A percentile compares a stretch with the other conserved stretches of the same genome.
Evolutionary conservation across 2,888 invertebrate species (phyloP).

Genomic region (Melieria picta): DNA sequence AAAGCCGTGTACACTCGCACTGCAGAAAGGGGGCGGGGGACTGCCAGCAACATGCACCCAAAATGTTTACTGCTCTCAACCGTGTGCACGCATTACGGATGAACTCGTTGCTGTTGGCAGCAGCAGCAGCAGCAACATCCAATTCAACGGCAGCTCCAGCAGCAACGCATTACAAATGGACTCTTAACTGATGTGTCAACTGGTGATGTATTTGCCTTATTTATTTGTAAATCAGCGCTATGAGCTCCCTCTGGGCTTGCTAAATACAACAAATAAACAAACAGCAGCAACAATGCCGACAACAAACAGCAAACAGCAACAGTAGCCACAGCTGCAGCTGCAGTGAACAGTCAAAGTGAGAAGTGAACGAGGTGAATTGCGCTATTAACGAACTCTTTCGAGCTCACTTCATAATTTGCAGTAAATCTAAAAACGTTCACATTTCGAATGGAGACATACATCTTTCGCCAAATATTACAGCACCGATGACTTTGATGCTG

Average conservation of each 20-base stretch:
- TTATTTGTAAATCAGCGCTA: conserved; percentile 8
- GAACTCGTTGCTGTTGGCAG: conserved; percentile 36
- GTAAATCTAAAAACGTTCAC: too few relatives aligned
- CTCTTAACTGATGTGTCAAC: conserved; percentile 21
- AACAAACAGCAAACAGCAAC: not conserved
- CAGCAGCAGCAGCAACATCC: conserved; percentile 4
- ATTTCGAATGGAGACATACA: too few relatives aligned
- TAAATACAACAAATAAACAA: not conserved
- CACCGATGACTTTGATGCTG: too few relatives aligned
- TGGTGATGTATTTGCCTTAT: conserved; percentile 24
- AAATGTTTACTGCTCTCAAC: conserved; percentile 1
- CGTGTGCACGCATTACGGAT: conserved; percentile 17
- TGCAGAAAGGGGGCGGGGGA: too few relatives aligned
- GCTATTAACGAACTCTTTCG: too few relatives aligned
- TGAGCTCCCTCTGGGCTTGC: not conserved
- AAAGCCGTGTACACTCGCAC: not conserved
- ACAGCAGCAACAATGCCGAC: too few relatives aligned
- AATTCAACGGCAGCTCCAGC: not conserved
- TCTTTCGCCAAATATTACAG: too few relatives aligned
- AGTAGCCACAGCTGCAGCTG: conserved; percentile 9
- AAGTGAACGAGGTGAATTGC: too few relatives aligned
- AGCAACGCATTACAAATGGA: not conserved
- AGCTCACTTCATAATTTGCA: too few relatives aligned
- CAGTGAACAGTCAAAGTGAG: not conserved
- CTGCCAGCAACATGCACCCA: conserved; percentile 11